phyloP scores from a whole-genome alignment of 2,797 vertebrate species.

The Sebastes wilsoni region DNA sequence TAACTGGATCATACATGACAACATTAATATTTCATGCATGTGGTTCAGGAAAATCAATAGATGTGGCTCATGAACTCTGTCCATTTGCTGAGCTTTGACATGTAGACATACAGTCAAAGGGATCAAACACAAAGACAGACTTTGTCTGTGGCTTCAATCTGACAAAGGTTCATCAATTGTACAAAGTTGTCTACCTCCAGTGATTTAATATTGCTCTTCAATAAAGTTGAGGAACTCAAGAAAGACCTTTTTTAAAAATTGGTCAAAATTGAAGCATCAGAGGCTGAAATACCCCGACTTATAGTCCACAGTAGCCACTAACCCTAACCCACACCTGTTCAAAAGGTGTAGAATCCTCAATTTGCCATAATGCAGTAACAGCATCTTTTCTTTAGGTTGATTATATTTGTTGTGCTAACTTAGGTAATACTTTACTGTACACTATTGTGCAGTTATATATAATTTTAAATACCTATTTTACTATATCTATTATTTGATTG shows the following conservation, averaged over 20 bases:
- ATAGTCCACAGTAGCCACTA: no score
- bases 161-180: neutral
- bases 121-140: neutral
- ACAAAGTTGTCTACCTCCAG: neutral
- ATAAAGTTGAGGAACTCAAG: neutral
- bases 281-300: neutral
- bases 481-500: no score
- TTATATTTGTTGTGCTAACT: no score
- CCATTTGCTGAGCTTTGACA: slow-evolving; percentile 10
- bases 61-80: slow-evolving; percentile 45
- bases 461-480: no score
- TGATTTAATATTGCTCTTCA: neutral
- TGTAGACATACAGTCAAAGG: neutral
- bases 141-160: neutral
- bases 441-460: no score
- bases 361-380: no score
- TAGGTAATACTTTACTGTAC: no score
- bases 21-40: slow-evolving; percentile 74
- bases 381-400: no score
- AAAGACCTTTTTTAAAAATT: neutral
- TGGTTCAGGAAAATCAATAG: slow-evolving; percentile 66
- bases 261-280: neutral
- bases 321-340: no score
- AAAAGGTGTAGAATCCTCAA: no score
- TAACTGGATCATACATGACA: slow-evolving; percentile 43